These are phyloP conservation scores for Athene noctua DNA, from an alignment of 2,113 vertebrate species.

Conservation along the genomic window DNA sequence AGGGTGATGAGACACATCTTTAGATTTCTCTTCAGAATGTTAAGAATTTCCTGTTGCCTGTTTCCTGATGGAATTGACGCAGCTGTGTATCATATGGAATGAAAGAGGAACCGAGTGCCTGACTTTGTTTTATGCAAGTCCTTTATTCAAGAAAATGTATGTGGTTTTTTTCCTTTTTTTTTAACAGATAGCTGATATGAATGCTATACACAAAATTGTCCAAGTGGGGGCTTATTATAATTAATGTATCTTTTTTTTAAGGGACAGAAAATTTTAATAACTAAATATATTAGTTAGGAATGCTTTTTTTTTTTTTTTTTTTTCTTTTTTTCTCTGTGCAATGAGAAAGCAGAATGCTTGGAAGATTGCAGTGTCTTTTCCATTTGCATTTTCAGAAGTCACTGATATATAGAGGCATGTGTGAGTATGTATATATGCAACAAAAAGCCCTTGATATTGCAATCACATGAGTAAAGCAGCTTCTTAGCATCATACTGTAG, in stretches of 20 bases:
- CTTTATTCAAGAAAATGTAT: conserved; percentile 15
- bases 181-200: background rate
- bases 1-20: conserved; percentile 58
- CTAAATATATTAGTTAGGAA: background rate
- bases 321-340: background rate
- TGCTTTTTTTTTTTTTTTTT: background rate
- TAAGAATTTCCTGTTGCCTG: conserved; percentile 65
- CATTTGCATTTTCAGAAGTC: background rate
- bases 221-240: conserved; percentile 2
- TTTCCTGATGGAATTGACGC: conserved; percentile 34
- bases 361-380: conserved; percentile 1
- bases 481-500: accelerated
- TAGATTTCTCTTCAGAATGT: conserved; percentile 69
- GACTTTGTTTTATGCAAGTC: conserved; percentile 20
- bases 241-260: conserved; percentile 16
- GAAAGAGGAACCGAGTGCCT: conserved; percentile 15
- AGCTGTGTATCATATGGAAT: conserved; percentile 51
- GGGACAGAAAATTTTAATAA: background rate
- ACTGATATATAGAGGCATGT: background rate
- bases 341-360: background rate
- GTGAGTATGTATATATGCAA: background rate
- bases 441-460: background rate
- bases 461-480: background rate
- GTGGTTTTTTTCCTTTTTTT: background rate
- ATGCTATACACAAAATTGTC: background rate